Percentiles rank a stretch among this genome's conserved stretches.
Conservation (phyloP, 2,113 vertebrate species). For the Synchiropus splendidus region DNA sequence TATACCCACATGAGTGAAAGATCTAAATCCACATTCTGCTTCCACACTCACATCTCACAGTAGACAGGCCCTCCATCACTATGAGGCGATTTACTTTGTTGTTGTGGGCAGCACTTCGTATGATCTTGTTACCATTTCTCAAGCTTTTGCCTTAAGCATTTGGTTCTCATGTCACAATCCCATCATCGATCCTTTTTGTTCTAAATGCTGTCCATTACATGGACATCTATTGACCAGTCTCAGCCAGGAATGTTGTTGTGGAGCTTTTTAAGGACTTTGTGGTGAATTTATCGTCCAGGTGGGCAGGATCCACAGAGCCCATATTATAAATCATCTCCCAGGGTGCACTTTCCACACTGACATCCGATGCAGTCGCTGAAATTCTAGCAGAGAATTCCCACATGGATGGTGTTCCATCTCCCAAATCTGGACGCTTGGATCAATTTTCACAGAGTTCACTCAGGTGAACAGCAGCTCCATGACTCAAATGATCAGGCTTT, state of each 20-base stretch:
- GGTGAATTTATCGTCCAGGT: constrained; percentile 4
- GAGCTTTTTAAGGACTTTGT: constrained; percentile 5
- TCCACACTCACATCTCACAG: constrained; percentile 1
- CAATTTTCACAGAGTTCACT: constrained; percentile 1
- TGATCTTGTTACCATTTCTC: constrained; percentile 1
- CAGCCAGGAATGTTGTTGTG: not conserved
- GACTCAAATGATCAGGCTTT: no score
- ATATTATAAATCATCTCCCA: constrained; percentile 20
- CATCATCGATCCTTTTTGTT: constrained; percentile 2
- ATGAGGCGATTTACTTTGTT: constrained; percentile 16
- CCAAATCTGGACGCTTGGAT: constrained; percentile 10
- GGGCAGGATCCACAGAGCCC: constrained; percentile 5
- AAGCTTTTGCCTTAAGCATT: constrained; percentile 12
- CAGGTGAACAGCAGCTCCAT: no score
- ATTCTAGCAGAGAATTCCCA: constrained; percentile 23
- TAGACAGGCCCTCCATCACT: constrained; percentile 22
- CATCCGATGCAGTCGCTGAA: constrained; percentile 13
- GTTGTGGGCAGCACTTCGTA: constrained; percentile 12
- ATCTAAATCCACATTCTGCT: constrained; percentile 18
- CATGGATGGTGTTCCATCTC: constrained; percentile 14
- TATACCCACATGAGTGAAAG: not conserved
- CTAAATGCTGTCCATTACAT: constrained; percentile 9
- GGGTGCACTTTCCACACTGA: not conserved
- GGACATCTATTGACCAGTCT: constrained; percentile 17
- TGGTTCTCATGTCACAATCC: constrained; percentile 12